Conservation (phyloP, 2,113 vertebrate species). For the Colistium nudipinnis region DNA sequence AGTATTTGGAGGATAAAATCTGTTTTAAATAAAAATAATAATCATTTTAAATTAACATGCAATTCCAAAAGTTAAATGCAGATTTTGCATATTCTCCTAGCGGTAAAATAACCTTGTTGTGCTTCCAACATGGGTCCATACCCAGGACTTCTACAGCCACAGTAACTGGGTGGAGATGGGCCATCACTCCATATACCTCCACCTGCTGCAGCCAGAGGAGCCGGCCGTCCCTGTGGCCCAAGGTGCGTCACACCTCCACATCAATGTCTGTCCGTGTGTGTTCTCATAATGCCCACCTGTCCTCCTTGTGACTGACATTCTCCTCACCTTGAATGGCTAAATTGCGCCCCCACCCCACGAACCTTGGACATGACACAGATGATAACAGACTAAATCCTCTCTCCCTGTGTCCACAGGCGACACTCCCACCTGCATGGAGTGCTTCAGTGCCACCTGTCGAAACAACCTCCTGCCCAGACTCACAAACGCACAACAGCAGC, state of each 20-base stretch:
- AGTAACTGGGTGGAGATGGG: constrained; percentile 93
- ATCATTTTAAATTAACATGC: too few relatives aligned
- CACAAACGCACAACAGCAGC: constrained; percentile 20
- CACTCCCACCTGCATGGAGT: constrained; percentile 78
- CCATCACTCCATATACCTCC: constrained; percentile 76
- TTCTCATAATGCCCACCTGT: too few relatives aligned
- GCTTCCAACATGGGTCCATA: not conserved
- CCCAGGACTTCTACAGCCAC: constrained; percentile 92
- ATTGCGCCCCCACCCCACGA: too few relatives aligned
- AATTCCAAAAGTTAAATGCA: too few relatives aligned
- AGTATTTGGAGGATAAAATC: too few relatives aligned
- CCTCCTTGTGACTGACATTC: too few relatives aligned
- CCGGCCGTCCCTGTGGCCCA: constrained; percentile 79
- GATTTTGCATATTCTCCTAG: too few relatives aligned
- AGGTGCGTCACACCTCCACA: constrained; percentile 68
- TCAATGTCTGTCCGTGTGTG: too few relatives aligned
- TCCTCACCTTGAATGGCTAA: too few relatives aligned
- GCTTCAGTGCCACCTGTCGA: constrained; percentile 75
- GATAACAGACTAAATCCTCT: not conserved
- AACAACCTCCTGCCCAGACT: constrained; percentile 74
- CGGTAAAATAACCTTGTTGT: too few relatives aligned
- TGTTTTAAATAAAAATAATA: too few relatives aligned
- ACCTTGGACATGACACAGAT: too few relatives aligned
- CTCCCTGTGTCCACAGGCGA: constrained; percentile 56
- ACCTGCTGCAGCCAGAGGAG: constrained; percentile 82